Base-by-base conservation (phyloP, 2,888 invertebrate genomes). In the Vandiemenella viatica region DNA sequence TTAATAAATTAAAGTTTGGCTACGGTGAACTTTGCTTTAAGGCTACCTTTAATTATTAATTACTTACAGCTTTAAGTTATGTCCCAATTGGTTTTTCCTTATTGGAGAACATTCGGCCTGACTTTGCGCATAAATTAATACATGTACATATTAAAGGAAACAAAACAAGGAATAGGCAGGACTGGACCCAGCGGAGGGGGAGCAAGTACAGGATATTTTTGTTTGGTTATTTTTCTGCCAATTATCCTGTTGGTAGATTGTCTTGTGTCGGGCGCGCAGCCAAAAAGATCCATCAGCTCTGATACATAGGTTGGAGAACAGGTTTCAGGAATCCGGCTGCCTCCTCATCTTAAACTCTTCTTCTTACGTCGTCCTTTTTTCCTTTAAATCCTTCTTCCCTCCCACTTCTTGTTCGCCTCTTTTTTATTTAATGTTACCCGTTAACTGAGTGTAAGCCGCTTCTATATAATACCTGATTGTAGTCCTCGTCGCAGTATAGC, bases 171-270 rank as follows among this genome's bases (percentile, higher is more conserved):
- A n/a, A n/a, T n/a, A n/a, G n/a, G n/a, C n/a, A n/a, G n/a, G n/a
- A n/a, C n/a, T n/a, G n/a, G n/a, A n/a, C n/a, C n/a, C n/a, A n/a
- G n/a, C n/a, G n/a, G n/a, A n/a, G n/a, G n/a, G n/a, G n/a, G n/a
- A n/a, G n/a, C n/a, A n/a, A n/a, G n/a, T n/a, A n/a, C n/a, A n/a
- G n/a, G n/a, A n/a, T n/a, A n/a, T n/a, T n/a, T n/a, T n/a, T n/a
- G n/a, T n/a, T n/a, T n/a, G n/a, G n/a, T n/a, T n/a, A n/a, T 41
- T 50, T 46, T 26, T 50, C 46, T 46, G 50, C 43, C 50, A 46
- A 50, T 50, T 50, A 50, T 46, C 45, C 50, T 46, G 46, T 49
- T 40, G 49, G 18, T 44, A 45, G 43, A 44, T 45, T 48, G 48
- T 49, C 42, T 43, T 37, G 42, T 23, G 41, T 22, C 47, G 26